These are phyloP conservation scores for Araneus ventricosus DNA, from an alignment of 1,140 invertebrate genomes.

Conservation along the genomic window DNA sequence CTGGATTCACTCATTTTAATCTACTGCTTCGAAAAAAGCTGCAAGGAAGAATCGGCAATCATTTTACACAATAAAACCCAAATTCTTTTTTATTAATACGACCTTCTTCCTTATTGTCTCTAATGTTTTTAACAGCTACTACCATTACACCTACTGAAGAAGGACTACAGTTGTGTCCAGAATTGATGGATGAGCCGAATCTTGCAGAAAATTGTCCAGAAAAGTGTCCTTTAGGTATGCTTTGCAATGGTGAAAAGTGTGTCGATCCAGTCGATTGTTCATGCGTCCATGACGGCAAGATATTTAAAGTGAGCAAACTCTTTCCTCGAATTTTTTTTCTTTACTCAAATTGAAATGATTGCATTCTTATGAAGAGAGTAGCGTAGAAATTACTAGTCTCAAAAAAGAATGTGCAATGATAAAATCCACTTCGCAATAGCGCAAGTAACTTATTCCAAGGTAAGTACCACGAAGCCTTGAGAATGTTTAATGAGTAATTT, in stretches of 20 bases:
- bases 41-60: no score
- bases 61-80: no score
- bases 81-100: neutral
- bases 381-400: no score
- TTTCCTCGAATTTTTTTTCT: neutral
- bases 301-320: conserved; percentile 81
- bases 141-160: neutral
- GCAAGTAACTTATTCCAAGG: no score
- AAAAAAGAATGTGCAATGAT: no score
- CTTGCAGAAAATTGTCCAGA: conserved; percentile 76
- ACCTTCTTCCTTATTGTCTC: neutral
- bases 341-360: neutral
- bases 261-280: conserved; percentile 86
- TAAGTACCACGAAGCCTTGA: no score
- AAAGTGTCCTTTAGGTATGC: conserved; percentile 79
- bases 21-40: no score
- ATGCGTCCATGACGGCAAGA: conserved; percentile 85
- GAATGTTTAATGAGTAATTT: no score
- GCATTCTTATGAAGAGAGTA: neutral
- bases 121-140: neutral
- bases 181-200: conserved; percentile 74
- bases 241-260: conserved; percentile 88
- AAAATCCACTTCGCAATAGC: no score
- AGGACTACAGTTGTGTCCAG: conserved; percentile 80
- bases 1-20: no score